A percentile compares a stretch with the other conserved stretches of the same genome.
phyloP scores from a whole-genome alignment of 23 tunicate species.

The Ascidia mentula region DNA sequence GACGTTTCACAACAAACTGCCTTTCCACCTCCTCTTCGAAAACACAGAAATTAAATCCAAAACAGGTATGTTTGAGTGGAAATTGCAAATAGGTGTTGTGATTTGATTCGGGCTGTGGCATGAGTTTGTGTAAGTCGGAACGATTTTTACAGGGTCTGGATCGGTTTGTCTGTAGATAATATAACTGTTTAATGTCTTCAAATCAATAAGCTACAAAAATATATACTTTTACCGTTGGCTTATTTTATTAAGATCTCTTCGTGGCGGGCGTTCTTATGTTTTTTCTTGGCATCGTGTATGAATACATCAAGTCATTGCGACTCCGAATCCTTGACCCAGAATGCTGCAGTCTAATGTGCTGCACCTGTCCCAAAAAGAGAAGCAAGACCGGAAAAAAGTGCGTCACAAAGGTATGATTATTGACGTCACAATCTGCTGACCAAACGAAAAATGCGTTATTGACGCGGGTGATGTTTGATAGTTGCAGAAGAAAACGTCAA shows the following conservation, averaged over 20 bases:
- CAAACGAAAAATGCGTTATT: neutral
- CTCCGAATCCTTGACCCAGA: neutral
- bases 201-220: no score
- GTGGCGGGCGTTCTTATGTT: conserved; percentile 13
- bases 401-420: neutral
- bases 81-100: no score
- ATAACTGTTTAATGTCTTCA: no score
- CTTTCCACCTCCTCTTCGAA: conserved; percentile 27
- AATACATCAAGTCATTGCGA: conserved; percentile 18
- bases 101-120: no score
- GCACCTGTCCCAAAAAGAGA: neutral
- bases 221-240: no score
- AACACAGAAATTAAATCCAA: conserved; percentile 14
- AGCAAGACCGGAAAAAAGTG: neutral
- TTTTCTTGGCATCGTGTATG: conserved; percentile 15
- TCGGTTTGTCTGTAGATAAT: no score
- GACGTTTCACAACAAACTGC: conserved; percentile 46
- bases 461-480: neutral
- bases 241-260: conserved; percentile 15
- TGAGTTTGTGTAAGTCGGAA: no score
- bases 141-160: no score
- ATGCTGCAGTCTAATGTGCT: neutral
- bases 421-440: neutral
- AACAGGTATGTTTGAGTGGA: conserved; percentile 25
- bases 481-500: neutral